Conservation (phyloP, 2,797 vertebrate genomes). For the Intellagama lesueurii region DNA sequence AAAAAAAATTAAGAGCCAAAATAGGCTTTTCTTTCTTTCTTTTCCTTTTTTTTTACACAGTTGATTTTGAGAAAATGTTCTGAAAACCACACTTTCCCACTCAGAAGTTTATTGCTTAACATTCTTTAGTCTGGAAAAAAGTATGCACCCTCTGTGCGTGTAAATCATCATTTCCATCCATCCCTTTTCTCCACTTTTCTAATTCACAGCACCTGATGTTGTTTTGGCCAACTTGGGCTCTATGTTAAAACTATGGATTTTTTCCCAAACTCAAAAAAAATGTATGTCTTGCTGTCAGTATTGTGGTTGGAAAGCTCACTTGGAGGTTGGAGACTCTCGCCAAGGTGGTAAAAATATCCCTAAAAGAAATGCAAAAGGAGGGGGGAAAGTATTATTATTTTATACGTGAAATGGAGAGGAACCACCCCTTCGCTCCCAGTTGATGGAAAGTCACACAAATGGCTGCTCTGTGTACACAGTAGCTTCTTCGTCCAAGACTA, state of each 20-base stretch:
- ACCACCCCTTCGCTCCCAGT: background rate
- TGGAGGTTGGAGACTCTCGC: conserved; percentile 46
- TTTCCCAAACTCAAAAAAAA: conserved; percentile 54
- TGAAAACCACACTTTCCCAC: conserved; percentile 61
- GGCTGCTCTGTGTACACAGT: background rate
- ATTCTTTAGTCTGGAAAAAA: conserved; percentile 62
- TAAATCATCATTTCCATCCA: conserved; percentile 57
- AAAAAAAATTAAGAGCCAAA: conserved; percentile 47
- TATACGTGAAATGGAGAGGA: background rate
- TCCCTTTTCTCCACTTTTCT: background rate
- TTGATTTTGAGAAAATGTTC: conserved; percentile 53
- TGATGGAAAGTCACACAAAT: conserved; percentile 7
- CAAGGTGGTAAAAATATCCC: background rate
- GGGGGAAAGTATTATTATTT: background rate
- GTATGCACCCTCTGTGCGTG: conserved; percentile 51
- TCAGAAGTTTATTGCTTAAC: conserved; percentile 55
- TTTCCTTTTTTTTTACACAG: conserved; percentile 26
- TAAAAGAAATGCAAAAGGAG: background rate
- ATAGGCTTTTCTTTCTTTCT: conserved; percentile 17
- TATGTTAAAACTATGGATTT: conserved; percentile 48
- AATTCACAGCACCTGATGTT: conserved; percentile 61
- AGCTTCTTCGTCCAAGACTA: conserved; percentile 5
- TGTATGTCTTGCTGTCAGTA: conserved; percentile 54
- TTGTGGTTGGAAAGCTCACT: conserved; percentile 28
- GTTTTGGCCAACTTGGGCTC: conserved; percentile 37